Evolutionary conservation across 2,888 invertebrate species (phyloP).

Genomic region (Xestia ashworthii): DNA sequence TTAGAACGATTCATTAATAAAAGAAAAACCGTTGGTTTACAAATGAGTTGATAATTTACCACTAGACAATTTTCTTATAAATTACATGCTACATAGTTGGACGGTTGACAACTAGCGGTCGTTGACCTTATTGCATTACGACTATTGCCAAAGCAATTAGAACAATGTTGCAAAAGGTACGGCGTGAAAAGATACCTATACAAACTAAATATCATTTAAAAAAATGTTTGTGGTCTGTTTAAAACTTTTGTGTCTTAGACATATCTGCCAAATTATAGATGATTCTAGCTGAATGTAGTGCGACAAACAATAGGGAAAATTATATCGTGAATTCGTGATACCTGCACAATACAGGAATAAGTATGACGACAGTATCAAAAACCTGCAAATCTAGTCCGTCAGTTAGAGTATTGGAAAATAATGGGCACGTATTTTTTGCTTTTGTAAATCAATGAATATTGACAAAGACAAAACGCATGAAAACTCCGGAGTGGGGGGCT

Average conservation of each 20-base stretch:
- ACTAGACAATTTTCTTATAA: constrained; percentile 4
- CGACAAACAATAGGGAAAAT: neutral
- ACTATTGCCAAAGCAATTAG: constrained; percentile 14
- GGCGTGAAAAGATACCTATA: neutral
- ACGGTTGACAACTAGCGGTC: constrained; percentile 26
- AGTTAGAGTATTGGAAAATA: too few relatives aligned
- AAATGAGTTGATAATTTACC: neutral
- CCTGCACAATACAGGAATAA: neutral
- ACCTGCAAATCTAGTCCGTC: too few relatives aligned
- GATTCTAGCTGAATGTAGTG: neutral
- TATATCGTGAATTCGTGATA: neutral
- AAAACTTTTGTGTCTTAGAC: neutral
- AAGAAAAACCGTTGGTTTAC: neutral
- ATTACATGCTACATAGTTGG: constrained; percentile 13
- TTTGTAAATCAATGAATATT: too few relatives aligned
- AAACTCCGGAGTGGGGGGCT: too few relatives aligned
- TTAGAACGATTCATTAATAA: neutral
- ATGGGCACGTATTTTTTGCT: too few relatives aligned
- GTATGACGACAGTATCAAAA: too few relatives aligned
- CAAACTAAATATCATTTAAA: neutral
- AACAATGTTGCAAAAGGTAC: neutral
- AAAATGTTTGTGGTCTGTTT: neutral
- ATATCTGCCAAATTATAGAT: neutral
- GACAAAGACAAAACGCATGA: too few relatives aligned
- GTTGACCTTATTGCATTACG: constrained; percentile 30